A percentile compares a stretch with the other conserved stretches of the same genome.
phyloP scores from a whole-genome alignment of 1,140 invertebrate species.

The Aphidius gifuensis region DNA sequence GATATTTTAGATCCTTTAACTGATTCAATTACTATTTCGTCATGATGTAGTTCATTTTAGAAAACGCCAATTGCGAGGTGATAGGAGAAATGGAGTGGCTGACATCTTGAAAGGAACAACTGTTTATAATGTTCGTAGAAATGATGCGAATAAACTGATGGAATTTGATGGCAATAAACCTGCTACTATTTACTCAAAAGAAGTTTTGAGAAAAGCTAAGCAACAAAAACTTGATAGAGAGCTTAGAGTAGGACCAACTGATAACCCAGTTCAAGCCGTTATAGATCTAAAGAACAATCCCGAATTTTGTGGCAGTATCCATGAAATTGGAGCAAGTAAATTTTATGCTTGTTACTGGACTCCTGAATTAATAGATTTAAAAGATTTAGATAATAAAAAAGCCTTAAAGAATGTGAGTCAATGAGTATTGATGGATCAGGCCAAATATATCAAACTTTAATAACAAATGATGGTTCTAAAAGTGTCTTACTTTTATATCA shows the following conservation, averaged over 20 bases:
- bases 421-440: slow-evolving; percentile 26
- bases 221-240: slow-evolving; percentile 17
- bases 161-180: slow-evolving; percentile 20
- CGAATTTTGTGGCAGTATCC: slow-evolving; percentile 12
- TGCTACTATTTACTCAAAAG: slow-evolving; percentile 13
- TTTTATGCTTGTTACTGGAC: slow-evolving; percentile 24
- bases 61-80: slow-evolving; percentile 21
- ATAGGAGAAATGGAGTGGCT: slow-evolving; percentile 5
- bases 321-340: slow-evolving; percentile 16
- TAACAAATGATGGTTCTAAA: slow-evolving; percentile 20
- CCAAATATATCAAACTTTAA: slow-evolving; percentile 13
- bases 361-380: slow-evolving; percentile 17
- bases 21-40: no score
- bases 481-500: slow-evolving; percentile 20
- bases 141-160: slow-evolving; percentile 20
- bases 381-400: slow-evolving; percentile 14
- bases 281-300: slow-evolving; percentile 13
- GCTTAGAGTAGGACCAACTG: slow-evolving; percentile 12
- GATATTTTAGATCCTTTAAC: no score
- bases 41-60: slow-evolving; percentile 15
- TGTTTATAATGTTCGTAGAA: slow-evolving; percentile 12
- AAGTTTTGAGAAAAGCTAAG: slow-evolving; percentile 19
- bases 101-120: slow-evolving; percentile 13
- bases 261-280: slow-evolving; percentile 6
- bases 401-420: slow-evolving; percentile 10